Evolutionary conservation across 2,797 vertebrate genomes (phyloP).

Genomic region (Pipistrellus nathusii): DNA sequence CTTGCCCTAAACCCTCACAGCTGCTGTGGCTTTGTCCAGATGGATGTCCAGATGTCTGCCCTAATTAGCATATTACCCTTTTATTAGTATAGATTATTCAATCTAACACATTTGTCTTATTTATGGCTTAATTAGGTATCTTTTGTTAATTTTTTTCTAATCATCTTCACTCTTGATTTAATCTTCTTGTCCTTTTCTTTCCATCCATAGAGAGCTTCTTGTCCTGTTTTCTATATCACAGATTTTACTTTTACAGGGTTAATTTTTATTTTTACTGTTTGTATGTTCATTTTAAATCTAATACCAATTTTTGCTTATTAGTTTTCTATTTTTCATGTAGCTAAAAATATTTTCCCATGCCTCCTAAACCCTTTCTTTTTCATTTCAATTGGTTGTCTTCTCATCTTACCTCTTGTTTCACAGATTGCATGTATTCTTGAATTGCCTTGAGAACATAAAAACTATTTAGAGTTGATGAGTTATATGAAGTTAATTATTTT

Average conservation of each 20-base stretch:
- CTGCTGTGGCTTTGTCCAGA: no score
- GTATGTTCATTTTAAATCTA: slow-evolving; percentile 5
- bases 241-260: not conserved
- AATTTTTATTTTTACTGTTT: not conserved
- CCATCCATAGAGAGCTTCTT: not conserved
- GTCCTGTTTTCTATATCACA: not conserved
- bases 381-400: not conserved
- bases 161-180: not conserved
- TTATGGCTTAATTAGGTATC: not conserved
- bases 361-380: not conserved
- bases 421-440: not conserved
- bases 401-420: not conserved
- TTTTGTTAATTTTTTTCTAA: not conserved
- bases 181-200: not conserved
- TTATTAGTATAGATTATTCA: not conserved
- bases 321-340: not conserved
- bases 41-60: no score
- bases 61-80: no score
- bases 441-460: not conserved
- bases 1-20: no score
- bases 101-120: not conserved
- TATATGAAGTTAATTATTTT: slow-evolving; percentile 13
- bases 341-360: not conserved
- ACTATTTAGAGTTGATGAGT: slow-evolving; percentile 6
- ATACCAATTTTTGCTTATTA: not conserved